A percentile compares a stretch with the other conserved stretches of the same genome.
These are phyloP conservation scores for Sycophila sp. DNA, from an alignment of 1,140 invertebrate genomes.

Conservation along the genomic window DNA sequence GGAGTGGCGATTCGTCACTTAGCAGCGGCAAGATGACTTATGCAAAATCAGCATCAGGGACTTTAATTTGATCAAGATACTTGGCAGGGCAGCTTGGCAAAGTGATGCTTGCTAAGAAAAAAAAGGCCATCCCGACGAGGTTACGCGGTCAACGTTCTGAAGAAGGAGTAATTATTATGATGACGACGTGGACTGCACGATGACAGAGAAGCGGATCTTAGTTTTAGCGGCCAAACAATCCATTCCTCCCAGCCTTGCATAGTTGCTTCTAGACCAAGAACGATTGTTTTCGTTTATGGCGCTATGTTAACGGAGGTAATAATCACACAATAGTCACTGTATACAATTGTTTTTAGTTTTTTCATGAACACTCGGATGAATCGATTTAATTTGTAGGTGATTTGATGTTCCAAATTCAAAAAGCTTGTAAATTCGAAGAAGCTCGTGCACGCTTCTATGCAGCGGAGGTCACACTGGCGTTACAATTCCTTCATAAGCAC, in stretches of 20 bases:
- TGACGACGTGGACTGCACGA: conserved; percentile 99
- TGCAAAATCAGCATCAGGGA: conserved; percentile 82
- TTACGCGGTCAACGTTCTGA: conserved; percentile 99
- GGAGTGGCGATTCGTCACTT: conserved; percentile 13
- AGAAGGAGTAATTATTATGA: conserved; percentile 99
- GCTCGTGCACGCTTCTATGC: conserved; percentile 96
- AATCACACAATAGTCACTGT: no score
- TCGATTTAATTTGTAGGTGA: conserved; percentile 71
- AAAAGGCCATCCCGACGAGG: conserved; percentile 88
- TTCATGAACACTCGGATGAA: neutral
- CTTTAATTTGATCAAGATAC: conserved; percentile 96
- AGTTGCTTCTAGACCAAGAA: conserved; percentile 97
- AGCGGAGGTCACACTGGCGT: conserved; percentile 98
- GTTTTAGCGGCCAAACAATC: conserved; percentile 96
- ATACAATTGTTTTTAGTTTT: neutral
- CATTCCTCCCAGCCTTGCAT: conserved; percentile 97
- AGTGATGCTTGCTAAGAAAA: conserved; percentile 98
- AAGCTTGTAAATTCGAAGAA: conserved; percentile 97
- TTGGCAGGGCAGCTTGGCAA: conserved; percentile 99
- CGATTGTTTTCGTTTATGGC: conserved; percentile 99
- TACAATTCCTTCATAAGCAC: conserved; percentile 96
- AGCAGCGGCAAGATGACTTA: conserved; percentile 43
- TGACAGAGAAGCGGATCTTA: conserved; percentile 98
- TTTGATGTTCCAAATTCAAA: conserved; percentile 99
- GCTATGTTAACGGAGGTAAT: conserved; percentile 95